Conservation (phyloP, 2,797 vertebrate genomes). For the Otolemur crassicaudatus region DNA sequence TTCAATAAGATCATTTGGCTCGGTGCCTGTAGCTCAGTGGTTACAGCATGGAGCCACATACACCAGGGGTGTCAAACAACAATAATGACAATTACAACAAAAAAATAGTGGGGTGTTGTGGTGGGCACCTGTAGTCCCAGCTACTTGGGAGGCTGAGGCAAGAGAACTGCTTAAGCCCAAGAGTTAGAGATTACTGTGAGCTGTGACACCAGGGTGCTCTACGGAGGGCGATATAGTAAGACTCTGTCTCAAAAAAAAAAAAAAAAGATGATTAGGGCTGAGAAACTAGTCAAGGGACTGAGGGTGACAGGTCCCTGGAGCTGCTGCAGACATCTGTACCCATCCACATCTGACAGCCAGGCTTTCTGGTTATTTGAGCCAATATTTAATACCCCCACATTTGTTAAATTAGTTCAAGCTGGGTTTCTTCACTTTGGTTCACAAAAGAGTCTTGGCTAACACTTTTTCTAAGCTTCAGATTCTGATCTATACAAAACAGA, state of each 20-base stretch:
- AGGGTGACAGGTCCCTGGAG: not conserved
- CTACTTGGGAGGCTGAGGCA: no score
- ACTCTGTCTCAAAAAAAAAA: no score
- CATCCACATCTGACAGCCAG: not conserved
- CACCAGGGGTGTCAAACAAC: no score
- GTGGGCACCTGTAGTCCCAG: no score
- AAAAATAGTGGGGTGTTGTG: no score
- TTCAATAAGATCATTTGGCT: not conserved
- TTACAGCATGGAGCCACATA: no score
- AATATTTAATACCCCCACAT: not conserved
- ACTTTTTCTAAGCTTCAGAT: not conserved
- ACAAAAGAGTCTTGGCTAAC: not conserved
- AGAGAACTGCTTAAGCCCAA: no score
- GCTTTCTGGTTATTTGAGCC: not conserved
- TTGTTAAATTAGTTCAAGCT: not conserved
- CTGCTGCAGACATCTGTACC: not conserved
- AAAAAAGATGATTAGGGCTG: not conserved
- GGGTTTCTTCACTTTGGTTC: not conserved
- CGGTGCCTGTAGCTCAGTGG: no score
- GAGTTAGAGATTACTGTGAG: no score
- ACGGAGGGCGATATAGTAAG: no score
- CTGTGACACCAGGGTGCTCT: no score
- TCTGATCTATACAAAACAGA: not conserved
- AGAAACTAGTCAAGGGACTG: not conserved
- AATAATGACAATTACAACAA: no score